phyloP scores from a whole-genome alignment of 2,113 vertebrate species.

The Coreoperca whiteheadi region DNA sequence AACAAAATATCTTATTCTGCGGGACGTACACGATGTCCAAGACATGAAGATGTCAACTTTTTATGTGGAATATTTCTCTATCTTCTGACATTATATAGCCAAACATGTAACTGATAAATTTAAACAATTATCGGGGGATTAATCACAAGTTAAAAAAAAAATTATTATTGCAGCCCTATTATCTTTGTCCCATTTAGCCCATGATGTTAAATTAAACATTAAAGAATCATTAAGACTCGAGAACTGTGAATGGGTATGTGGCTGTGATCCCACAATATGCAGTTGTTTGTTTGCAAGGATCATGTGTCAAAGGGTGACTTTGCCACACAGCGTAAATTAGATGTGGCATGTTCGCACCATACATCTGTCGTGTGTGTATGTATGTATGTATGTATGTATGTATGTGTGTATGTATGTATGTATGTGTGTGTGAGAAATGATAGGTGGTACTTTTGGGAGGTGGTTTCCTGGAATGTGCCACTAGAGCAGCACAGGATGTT shows the following conservation, averaged over 20 bases:
- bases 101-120: neutral
- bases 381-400: conserved; percentile 5
- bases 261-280: neutral
- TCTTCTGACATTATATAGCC: neutral
- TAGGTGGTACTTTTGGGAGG: conserved; percentile 68
- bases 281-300: conserved; percentile 6
- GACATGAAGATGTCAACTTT: neutral
- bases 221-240: neutral
- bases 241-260: neutral
- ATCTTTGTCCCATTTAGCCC: neutral
- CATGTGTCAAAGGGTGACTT: conserved; percentile 40
- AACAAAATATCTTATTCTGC: neutral
- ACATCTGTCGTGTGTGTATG: conserved; percentile 32
- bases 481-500: conserved; percentile 83
- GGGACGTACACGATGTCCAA: neutral
- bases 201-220: neutral
- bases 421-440: conserved; percentile 24
- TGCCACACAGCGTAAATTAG: conserved; percentile 52
- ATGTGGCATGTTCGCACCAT: conserved; percentile 16
- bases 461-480: conserved; percentile 85
- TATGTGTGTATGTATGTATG: conserved; percentile 14
- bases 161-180: neutral
- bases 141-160: too few relatives aligned
- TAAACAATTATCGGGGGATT: neutral
- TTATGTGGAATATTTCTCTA: neutral